Evolutionary conservation across 2,888 invertebrate genomes (phyloP), one percentile per base, ranked within the genome.

Genomic region (Pyrrhosoma nymphula): DNA sequence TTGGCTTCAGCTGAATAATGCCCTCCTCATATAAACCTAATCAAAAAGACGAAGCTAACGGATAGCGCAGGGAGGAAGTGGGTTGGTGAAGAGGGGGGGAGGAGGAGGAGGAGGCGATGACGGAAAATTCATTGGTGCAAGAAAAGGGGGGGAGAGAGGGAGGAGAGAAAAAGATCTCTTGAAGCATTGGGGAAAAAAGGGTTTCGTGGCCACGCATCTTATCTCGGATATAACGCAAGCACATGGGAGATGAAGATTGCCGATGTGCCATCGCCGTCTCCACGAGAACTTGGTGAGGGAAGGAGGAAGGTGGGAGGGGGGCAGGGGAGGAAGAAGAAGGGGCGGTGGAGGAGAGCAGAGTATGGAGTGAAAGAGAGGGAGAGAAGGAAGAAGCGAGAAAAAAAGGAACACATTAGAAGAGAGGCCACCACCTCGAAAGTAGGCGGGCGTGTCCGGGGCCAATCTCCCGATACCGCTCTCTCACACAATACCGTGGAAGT

Each of bases 391-490:
- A 91, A 20, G 63, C 60, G 35, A 91, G 63, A 63, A 23, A 89
- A 20, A 56, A 26, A 26, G 91, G 35, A 39, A 8, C 20, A 23
- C 18, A 63, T 56, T 60, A 60, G 30, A 63, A 75, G 75, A 91
- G 93, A 93, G 93, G 93, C 93, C 69, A 20, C 6, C 18, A 60
- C 60, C 93, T 93, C n/a, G 93, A 93, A 93, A 93, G 93, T 93
- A 55, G 93, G 39, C 93, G 93, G 93, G 93, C 93, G 93, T 93
- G 75, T 93, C 93, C 63, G 47, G 35, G 93, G 69, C 93, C 93
- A 69, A 93, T 93, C 69, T 93, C 69, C 93, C 69, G 93, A 93
- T 93, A 93, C 55, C 47, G 6, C 20, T 16, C 93, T 55, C 93
- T 35, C 35, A 75, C 69, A 93, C 93, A 93, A 93, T 93, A 69